Base-by-base conservation (phyloP, 2,797 vertebrate genomes). In the Phoxinus dragarum region DNA sequence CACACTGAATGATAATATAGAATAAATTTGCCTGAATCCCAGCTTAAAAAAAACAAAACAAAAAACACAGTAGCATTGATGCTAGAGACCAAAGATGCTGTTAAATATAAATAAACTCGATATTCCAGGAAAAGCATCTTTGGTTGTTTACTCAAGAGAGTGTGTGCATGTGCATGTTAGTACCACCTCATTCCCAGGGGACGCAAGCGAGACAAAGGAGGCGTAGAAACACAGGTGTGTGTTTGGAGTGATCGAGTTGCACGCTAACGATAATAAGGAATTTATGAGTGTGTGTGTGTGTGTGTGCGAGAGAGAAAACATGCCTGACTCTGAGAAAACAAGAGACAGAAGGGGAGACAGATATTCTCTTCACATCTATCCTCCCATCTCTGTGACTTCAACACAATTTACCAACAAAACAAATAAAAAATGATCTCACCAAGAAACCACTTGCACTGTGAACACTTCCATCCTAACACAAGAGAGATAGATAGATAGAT, bases 381-480 rank as follows among this genome's bases (percentile, higher is more conserved):
- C 54, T 82, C 31, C 56, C 56, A 82, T 67, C 23, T 49, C 71
- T 75, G 68, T 23, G 31, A 83, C 27, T 47, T 44, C 31, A 64
- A 74, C 21, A 14, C 38, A 75, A 49, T 52, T 36, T n/a, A 36
- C 12, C 56, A 74, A 91, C 89, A 90, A 88, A 92, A 91, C 90
- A 90, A 91, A 92, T 85, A 84, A 77, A 75, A 68, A 86, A 84
- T 84, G 73, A 81, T 90, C 81, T 68, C 89, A 92, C 87, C 90
- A 84, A 91, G 86, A 88, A 79, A 52, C 74, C 87, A 89, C 84
- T 79, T 91, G 90, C 89, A 90, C 87, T 86, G 90, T 92, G 91
- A 93, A 90, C 92, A 90, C 4, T 59, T 86, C 64, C 49, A 85
- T 54, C 84, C 78, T 75, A 49, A 80, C 44, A 69, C 47, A 49